phyloP scores from a whole-genome alignment of 1,140 invertebrate genomes.

The Dendrolimus kikuchii region DNA sequence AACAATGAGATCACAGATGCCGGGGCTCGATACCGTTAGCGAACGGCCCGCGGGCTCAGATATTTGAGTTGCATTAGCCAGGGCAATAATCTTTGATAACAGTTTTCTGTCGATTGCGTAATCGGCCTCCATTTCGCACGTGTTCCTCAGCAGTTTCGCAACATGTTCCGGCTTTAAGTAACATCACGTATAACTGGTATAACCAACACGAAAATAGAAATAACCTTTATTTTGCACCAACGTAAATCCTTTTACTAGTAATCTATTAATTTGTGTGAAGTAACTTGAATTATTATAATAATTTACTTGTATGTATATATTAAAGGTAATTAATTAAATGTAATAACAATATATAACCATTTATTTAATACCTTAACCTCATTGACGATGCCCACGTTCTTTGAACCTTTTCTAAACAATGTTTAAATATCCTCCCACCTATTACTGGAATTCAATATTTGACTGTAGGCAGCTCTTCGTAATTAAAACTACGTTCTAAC shows the following conservation, averaged over 20 bases:
- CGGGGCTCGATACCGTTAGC: conserved; percentile 41
- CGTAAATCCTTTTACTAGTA: background rate
- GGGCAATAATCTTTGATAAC: conserved; percentile 58
- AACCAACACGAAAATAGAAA: background rate
- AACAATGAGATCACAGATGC: conserved; percentile 48
- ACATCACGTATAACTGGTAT: background rate
- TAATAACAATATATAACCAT: conserved; percentile 4
- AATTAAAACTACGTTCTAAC: too few relatives aligned
- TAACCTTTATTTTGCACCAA: background rate
- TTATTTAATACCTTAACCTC: conserved; percentile 17
- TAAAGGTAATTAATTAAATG: background rate
- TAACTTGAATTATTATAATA: background rate
- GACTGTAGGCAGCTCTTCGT: too few relatives aligned
- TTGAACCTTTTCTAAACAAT: conserved; percentile 4
- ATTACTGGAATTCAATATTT: background rate
- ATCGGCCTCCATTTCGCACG: conserved; percentile 50
- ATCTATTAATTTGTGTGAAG: background rate
- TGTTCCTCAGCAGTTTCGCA: conserved; percentile 40
- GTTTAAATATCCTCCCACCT: conserved; percentile 8
- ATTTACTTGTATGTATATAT: background rate
- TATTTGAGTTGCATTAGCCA: conserved; percentile 37
- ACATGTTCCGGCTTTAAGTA: conserved; percentile 28
- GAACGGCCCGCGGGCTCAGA: conserved; percentile 33
- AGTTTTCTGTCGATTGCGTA: conserved; percentile 39
- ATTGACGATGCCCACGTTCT: conserved; percentile 15